These are phyloP conservation scores for Drosophila grimshawi DNA, from an alignment of 1,140 invertebrate genomes.

Conservation along the genomic window DNA sequence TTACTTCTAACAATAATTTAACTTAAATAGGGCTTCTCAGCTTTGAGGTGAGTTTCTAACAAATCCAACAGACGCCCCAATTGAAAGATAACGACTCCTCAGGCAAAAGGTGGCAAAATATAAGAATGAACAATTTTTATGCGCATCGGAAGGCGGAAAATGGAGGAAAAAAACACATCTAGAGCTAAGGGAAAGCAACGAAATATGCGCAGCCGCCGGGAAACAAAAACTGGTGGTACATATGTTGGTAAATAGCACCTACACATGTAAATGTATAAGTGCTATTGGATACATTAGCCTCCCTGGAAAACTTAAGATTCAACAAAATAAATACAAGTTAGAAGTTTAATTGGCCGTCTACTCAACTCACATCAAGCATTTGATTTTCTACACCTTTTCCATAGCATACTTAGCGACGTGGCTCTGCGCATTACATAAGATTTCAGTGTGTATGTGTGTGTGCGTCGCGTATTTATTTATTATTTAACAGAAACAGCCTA, in stretches of 20 bases:
- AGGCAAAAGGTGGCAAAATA: conserved; percentile 40
- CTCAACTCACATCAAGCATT: conserved; percentile 17
- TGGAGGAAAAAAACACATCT: conserved; percentile 7
- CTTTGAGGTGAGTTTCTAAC: conserved; percentile 43
- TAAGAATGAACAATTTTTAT: conserved; percentile 16
- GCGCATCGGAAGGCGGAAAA: conserved; percentile 5
- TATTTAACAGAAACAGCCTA: conserved; percentile 65
- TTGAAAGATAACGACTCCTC: conserved; percentile 53
- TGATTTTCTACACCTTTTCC: conserved; percentile 19
- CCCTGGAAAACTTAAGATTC: neutral
- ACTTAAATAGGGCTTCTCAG: conserved; percentile 18
- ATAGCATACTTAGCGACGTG: conserved; percentile 33
- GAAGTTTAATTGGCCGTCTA: conserved; percentile 1
- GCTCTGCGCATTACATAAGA: conserved; percentile 31
- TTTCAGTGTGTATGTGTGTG: conserved; percentile 10
- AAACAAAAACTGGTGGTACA: conserved; percentile 3
- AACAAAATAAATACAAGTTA: conserved; percentile 8
- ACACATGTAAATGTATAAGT: neutral
- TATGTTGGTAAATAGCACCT: conserved; percentile 5
- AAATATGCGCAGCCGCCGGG: conserved; percentile 55
- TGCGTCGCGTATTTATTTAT: conserved; percentile 60
- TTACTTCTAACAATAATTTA: no score
- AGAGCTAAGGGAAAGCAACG: conserved; percentile 1
- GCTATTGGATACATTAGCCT: no score
- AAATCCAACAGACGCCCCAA: conserved; percentile 43